Base-by-base conservation (phyloP, 2,888 invertebrate species). In the Macrophya annulata region DNA sequence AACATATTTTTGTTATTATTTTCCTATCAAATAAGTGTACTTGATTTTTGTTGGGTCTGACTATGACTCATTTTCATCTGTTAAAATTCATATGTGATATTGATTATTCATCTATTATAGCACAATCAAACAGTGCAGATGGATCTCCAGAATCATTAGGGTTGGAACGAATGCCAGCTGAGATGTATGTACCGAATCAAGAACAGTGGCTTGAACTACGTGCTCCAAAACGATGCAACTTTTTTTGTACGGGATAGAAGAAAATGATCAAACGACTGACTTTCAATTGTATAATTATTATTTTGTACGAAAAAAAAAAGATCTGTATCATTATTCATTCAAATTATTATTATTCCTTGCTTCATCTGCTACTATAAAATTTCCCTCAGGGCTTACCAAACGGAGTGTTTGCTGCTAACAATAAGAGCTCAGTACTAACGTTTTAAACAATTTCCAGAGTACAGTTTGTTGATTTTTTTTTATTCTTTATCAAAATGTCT, bases 101-200 rank as follows among this genome's bases (percentile, higher is more conserved):
- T 72, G 1, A 40, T 37, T 48, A 68, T 84, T 84, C 6, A 21
- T 72, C 48, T 84, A 40, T 86, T 88, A 86, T 85, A 93, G 92
- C 88, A n/a, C 89, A 87, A 68, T 89, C 87, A 71, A 90, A 89
- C 21, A 89, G 88, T 51, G 90, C 90, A n/a, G 90, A 88, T 55
- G 91, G 89, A 65, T 94, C 93, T 0, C 91, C 93, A 12, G 91
- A 92, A 86, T 93, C 94, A 0, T 92, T 93, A 37, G 94, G 94
- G 72, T 92, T 94, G 68, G 95, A 95, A 87, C 93, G 96, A 89
- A 96, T 98, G 96, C 98, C 98, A 0, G 97, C 98, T 0, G 98
- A 98, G 94, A 98, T 98, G 98, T 98, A 98, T 92, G 98, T 98
- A 12, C 98, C 98, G 3, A 98, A 98, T 93, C 98, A 98, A 93